These are phyloP conservation scores for Agrotis exclamationis DNA, from an alignment of 2,888 invertebrate species.

Conservation along the genomic window DNA sequence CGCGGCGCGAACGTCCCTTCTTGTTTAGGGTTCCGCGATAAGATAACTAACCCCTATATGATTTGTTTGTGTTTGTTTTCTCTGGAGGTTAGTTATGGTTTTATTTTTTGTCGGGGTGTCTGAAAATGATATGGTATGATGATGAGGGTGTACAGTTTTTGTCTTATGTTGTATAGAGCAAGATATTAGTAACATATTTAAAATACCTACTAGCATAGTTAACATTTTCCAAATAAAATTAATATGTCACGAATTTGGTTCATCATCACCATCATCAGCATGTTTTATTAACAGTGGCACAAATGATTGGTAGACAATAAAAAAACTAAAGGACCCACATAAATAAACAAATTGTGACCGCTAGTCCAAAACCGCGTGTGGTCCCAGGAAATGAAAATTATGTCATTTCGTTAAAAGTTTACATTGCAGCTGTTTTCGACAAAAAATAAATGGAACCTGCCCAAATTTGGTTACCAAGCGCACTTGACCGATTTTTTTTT, in stretches of 20 bases:
- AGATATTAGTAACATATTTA: neutral
- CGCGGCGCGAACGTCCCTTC: constrained; percentile 72
- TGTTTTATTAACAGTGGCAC: neutral
- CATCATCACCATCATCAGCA: no score
- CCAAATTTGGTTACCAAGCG: constrained; percentile 42
- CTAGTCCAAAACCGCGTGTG: constrained; percentile 44
- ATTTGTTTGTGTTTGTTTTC: constrained; percentile 63
- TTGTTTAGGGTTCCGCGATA: constrained; percentile 65
- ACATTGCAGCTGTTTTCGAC: constrained; percentile 54
- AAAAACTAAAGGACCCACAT: neutral
- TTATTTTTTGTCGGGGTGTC: constrained; percentile 42
- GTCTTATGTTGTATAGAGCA: neutral
- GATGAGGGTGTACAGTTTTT: constrained; percentile 10
- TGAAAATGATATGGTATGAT: constrained; percentile 37
- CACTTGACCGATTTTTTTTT: constrained; percentile 58
- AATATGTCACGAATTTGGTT: no score
- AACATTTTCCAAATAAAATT: no score
- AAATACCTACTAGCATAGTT: no score
- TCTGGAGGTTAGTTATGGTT: constrained; percentile 55
- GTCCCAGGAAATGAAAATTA: constrained; percentile 53
- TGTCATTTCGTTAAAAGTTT: constrained; percentile 55
- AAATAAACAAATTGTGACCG: constrained; percentile 6
- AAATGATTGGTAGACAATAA: no score
- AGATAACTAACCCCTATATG: constrained; percentile 64
- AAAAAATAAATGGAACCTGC: constrained; percentile 63